These are phyloP conservation scores for Grammomys dolichurus DNA, from an alignment of 2,113 vertebrate species.

Conservation along the genomic window DNA sequence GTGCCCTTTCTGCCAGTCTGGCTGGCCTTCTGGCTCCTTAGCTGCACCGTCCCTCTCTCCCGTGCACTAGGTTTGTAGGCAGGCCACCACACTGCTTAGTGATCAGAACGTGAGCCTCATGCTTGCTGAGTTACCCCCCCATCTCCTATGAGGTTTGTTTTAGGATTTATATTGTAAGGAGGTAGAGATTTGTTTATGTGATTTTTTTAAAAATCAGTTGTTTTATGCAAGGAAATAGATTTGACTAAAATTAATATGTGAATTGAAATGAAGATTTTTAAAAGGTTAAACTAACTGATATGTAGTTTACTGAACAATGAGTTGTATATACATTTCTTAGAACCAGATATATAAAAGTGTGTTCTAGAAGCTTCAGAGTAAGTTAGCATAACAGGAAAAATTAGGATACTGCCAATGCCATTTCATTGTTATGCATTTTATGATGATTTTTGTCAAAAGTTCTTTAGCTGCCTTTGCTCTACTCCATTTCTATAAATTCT, in stretches of 20 bases:
- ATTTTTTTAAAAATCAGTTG: background rate
- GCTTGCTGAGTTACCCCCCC: background rate
- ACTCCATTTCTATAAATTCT: background rate
- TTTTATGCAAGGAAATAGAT: conserved; percentile 25
- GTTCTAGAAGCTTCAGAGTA: background rate
- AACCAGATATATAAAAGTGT: background rate
- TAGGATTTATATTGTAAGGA: conserved; percentile 41
- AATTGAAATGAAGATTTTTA: conserved; percentile 8
- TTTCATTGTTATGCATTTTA: conserved; percentile 6
- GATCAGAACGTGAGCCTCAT: background rate
- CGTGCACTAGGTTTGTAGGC: background rate
- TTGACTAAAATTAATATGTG: conserved; percentile 1
- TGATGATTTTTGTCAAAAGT: conserved; percentile 23
- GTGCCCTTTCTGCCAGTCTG: background rate
- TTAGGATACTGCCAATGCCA: background rate
- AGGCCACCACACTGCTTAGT: background rate
- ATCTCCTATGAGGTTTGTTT: background rate
- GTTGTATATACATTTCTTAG: background rate
- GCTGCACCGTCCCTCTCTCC: no score
- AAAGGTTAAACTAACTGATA: background rate
- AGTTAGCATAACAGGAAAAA: background rate
- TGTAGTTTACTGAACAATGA: background rate
- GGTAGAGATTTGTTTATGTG: background rate
- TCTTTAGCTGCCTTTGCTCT: conserved; percentile 19
- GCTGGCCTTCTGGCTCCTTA: background rate